Evolutionary conservation across 2,797 vertebrate genomes (phyloP), one percentile per base, ranked within the genome.

Genomic region (Sebastes minor): DNA sequence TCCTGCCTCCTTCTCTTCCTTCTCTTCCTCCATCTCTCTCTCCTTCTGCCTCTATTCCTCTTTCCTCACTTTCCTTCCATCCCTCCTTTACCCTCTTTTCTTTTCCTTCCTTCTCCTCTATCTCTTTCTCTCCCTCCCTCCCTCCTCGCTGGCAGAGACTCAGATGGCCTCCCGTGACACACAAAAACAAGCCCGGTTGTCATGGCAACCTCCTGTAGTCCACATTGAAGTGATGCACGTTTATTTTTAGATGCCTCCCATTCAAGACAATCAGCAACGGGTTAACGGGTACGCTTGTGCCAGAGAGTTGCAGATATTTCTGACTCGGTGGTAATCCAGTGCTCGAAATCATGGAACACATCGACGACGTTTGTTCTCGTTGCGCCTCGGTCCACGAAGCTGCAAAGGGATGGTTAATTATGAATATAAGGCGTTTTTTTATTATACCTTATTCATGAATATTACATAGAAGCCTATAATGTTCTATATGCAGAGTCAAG

Each of bases 161-260:
- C 93, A 93, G 85, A 92, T 92, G 89, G 89, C 88, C 91, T 94
- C 89, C 86, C 66, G 73, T 91, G 92, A 93, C 90, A 94, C 73
- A 76, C 73, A 76, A 95, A 94, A 95, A 95, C 94, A 95, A 94
- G 92, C 88, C 81, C 10, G 82, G 95, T 96, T 94, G 92, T 90
- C 92, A 91, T 94, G 89, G 95, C 89, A 95, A 96, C 95, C 81
- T 67, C 74, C 86, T 92, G 86, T 92, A 89, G 91, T 89, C 89
- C 89, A 92, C 89, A 93, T 83, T 83, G 86, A 93, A 91, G 86
- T 83, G 84, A 90, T 88, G 79, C 71, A 57, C 55, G 62, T 94
- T 94, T 96, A 96, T 95, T 96, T 96, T 94, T 96, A 95, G 94
- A 89, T 64, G 79, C 90, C 72, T 85, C 84, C 85, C 86, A 90